Evolutionary conservation across 2,888 invertebrate genomes (phyloP).

Genomic region (Timandra comae): DNA sequence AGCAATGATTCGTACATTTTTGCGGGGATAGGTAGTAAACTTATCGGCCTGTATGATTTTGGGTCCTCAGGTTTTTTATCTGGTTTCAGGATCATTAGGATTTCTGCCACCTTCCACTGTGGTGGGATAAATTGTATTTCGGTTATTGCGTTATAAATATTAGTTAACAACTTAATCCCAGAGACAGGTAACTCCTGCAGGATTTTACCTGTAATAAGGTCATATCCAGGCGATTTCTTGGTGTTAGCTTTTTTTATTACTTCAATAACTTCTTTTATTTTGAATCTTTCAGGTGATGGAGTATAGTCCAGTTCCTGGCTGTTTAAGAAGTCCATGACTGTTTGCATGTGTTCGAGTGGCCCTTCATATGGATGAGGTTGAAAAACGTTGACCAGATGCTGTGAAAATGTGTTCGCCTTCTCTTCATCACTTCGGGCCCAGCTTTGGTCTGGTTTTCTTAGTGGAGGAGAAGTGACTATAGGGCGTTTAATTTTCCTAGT

Average conservation of each 20-base stretch:
- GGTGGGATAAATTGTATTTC: slow-evolving; percentile 2
- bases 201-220: slow-evolving; percentile 4
- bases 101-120: slow-evolving; percentile 7
- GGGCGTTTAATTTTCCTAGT: slow-evolving; percentile 15
- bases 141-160: slow-evolving; percentile 3
- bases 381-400: slow-evolving; percentile 10
- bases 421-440: slow-evolving; percentile 11
- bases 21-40: slow-evolving; percentile 7
- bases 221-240: slow-evolving; percentile 12
- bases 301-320: slow-evolving; percentile 1
- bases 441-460: slow-evolving; percentile 4
- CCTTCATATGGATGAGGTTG: slow-evolving; percentile 4
- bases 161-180: neutral
- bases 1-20: slow-evolving; percentile 9
- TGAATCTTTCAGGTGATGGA: neutral
- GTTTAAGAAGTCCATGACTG: neutral
- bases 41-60: slow-evolving; percentile 8
- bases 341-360: slow-evolving; percentile 2
- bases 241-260: neutral
- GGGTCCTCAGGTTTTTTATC: slow-evolving; percentile 5
- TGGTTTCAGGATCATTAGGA: slow-evolving; percentile 7
- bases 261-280: neutral
- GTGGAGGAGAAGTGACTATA: slow-evolving; percentile 2
- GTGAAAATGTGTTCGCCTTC: slow-evolving; percentile 10
- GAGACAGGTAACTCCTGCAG: slow-evolving; percentile 7